Percentiles rank a stretch among this genome's conserved stretches.
Evolutionary conservation across 1,140 invertebrate genomes (phyloP).

Genomic region (Drosophila parvula): DNA sequence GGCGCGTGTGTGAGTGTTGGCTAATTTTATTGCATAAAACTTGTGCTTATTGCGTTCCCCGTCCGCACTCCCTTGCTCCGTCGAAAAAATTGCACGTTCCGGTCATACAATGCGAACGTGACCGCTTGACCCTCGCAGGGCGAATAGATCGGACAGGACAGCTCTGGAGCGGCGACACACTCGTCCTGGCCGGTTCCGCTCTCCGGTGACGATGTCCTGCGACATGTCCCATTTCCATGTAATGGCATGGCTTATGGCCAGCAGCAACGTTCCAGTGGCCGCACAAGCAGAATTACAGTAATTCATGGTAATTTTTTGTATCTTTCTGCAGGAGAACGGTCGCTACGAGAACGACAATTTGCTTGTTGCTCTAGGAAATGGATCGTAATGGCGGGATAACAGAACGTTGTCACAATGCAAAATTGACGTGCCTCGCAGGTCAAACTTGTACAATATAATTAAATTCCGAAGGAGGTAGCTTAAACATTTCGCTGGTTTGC

Average conservation of each 20-base stretch:
- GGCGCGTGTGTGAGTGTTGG: slow-evolving; percentile 48
- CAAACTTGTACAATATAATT: background rate
- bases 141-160: slow-evolving; percentile 44
- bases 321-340: slow-evolving; percentile 36
- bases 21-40: slow-evolving; percentile 82
- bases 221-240: slow-evolving; percentile 64
- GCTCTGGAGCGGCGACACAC: slow-evolving; percentile 11
- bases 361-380: slow-evolving; percentile 44
- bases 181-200: slow-evolving; percentile 14
- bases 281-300: slow-evolving; percentile 70
- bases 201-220: slow-evolving; percentile 38
- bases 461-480: background rate
- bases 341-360: slow-evolving; percentile 6
- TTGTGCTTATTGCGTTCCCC: slow-evolving; percentile 71
- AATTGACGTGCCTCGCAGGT: background rate
- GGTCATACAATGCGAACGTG: slow-evolving; percentile 75
- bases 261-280: slow-evolving; percentile 36
- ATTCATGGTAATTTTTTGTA: slow-evolving; percentile 78
- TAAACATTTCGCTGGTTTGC: too few species aligned
- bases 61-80: slow-evolving; percentile 1
- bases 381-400: slow-evolving; percentile 23
- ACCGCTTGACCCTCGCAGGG: slow-evolving; percentile 60
- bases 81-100: slow-evolving; percentile 72
- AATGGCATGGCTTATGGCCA: slow-evolving; percentile 68
- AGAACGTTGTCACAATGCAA: slow-evolving; percentile 3